Percentiles rank a stretch among this genome's conserved stretches.
phyloP scores from a whole-genome alignment of 2,113 vertebrate species.

The Carassius carassius region DNA sequence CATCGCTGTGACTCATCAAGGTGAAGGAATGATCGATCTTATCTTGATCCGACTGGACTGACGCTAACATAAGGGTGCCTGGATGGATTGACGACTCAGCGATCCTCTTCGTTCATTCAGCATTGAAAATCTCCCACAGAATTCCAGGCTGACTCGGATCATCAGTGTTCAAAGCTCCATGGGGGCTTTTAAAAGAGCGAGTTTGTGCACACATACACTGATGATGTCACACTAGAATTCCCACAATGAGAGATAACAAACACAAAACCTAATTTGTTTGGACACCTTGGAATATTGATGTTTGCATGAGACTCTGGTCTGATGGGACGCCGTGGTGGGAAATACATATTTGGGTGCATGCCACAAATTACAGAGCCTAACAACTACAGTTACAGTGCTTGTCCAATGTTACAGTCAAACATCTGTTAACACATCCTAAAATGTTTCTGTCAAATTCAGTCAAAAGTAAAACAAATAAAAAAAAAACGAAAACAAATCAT shows the following conservation, averaged over 20 bases:
- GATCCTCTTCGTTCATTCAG: conserved; percentile 55
- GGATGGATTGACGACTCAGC: conserved; percentile 50
- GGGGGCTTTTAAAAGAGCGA: conserved; percentile 45
- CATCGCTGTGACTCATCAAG: conserved; percentile 11
- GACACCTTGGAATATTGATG: conserved; percentile 37
- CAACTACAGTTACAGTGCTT: neutral
- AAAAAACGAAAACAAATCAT: neutral
- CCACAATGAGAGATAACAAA: conserved; percentile 29
- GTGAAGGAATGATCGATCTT: neutral
- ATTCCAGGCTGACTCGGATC: conserved; percentile 70
- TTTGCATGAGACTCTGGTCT: conserved; percentile 10
- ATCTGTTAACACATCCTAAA: conserved; percentile 5
- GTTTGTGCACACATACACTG: conserved; percentile 54
- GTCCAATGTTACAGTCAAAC: conserved; percentile 4
- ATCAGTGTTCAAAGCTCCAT: conserved; percentile 55
- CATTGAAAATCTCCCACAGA: conserved; percentile 59
- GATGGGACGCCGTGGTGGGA: neutral
- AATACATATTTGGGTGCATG: conserved; percentile 20
- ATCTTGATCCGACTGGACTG: conserved; percentile 6
- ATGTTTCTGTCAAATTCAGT: neutral
- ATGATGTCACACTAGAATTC: conserved; percentile 41
- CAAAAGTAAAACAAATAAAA: conserved; percentile 10
- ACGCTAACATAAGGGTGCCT: conserved; percentile 35
- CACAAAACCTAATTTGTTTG: conserved; percentile 45
- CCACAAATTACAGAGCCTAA: conserved; percentile 20